Evolutionary conservation across 2,888 invertebrate species (phyloP), one percentile per base, ranked within the genome.

Genomic region (Oligia latruncula): DNA sequence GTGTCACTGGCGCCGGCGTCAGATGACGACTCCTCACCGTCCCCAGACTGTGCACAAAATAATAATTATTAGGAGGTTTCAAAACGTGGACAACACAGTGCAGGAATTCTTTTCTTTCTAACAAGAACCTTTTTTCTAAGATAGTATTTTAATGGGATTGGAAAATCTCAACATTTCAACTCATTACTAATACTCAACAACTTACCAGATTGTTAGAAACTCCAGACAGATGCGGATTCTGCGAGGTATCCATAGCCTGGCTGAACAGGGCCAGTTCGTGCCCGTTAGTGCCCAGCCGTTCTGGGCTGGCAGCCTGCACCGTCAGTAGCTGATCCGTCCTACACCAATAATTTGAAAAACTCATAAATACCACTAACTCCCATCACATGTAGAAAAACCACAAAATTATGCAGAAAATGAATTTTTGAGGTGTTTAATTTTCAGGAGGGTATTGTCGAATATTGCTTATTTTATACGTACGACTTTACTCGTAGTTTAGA

Each of bases 21-120:
- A 90, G 98, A 98, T 84, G 98, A 98, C 86, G 98, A 98, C 90
- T 98, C 98, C 92, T 98, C 98, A 71, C 98, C 98, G 66, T 98
- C 96, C 2, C 95, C 96, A 64, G 95, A 95, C 95, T 95, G 82
- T 58, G 43, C 43, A 81, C 0, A 70, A 58, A 40, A 55, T 15
- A 2, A 43, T 13, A 64, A 55, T 40, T 17, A 62, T 29, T 46
- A 20, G 15, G 2, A 46, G 9, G 1, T 64, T 62, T n/a, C 6
- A 29, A 43, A 74, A 60, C 17, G 65, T n/a, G 17, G 46, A 70
- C 1, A 23, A 71, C 4, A 35, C 6, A 46, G 35, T 35, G 23
- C n/a, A n/a, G 1, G 11, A 40, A 40, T 71, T 40, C 1, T 58
- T 2, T 40, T 40, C 20, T 29, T 40, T 40, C 20, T 29, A 29